Base-by-base conservation (phyloP, 2,113 vertebrate species). In the Trogon surrucura region DNA sequence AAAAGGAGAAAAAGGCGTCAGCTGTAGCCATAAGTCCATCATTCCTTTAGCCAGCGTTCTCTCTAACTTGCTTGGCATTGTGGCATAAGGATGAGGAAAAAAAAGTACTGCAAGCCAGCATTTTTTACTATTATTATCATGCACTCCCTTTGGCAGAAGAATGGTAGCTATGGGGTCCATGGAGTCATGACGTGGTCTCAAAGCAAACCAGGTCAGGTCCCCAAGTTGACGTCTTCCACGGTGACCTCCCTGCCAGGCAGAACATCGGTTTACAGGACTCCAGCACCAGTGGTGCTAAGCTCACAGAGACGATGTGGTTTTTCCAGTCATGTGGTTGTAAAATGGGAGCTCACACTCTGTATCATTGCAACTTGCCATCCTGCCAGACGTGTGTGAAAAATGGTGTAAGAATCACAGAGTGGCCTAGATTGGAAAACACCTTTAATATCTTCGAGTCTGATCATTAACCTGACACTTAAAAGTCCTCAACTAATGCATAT, bases 1-100 rank as follows among this genome's bases (percentile, higher is more conserved):
- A 80, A 58, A 47, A 58, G 73, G 54, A 64, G 73, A 41, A 88
- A 91, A 41, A 22, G 5, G 15, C 1, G 0, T 92, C 61, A 89
- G 50, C 48, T 66, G 8, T 4, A 72, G 80, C 50, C 70, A 45
- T 95, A 96, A 95, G 95, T 94, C 78, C 78, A 80, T 95, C 93
- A 87, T 69, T 89, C 36, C 41, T 6, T 53, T 56, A 64, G 38
- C 48, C 62, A 65, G 57, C 6, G 1, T 87, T 86, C 57, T 85
- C 29, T 53, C 54, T 38, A 60, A 48, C 6, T 54, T 79, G 57
- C 41, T 85, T 89, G 60, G 60, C 30, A 25, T 23, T 29, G 9
- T 82, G 54, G 41, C n/a, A 50, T 15, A 65, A 57, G 18, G 21
- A 69, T 82, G 50, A 88, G 54, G 82, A 90, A 53, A 72, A 72